A percentile compares a stretch with the other conserved stretches of the same genome.
Conservation (phyloP, 2,113 vertebrate genomes). For the Zootoca vivipara region DNA sequence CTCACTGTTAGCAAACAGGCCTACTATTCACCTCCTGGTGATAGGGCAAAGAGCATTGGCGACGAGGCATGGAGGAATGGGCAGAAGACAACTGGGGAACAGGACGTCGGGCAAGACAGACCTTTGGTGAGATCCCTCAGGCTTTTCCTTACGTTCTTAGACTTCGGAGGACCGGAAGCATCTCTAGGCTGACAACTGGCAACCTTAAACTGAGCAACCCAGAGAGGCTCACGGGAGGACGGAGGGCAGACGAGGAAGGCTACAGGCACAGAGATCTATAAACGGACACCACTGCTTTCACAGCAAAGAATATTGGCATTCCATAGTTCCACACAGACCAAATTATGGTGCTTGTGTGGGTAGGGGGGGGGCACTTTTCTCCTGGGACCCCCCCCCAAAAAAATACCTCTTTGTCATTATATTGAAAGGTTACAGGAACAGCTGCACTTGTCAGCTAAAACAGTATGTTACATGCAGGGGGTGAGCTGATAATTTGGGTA, state of each 20-base stretch:
- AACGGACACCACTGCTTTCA: not conserved
- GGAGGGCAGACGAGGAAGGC: too few species aligned
- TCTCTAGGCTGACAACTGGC: not conserved
- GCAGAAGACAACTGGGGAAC: too few species aligned
- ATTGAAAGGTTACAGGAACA: conserved; percentile 51
- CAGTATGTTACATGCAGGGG: not conserved
- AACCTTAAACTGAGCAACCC: not conserved
- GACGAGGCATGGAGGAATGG: too few species aligned
- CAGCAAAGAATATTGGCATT: conserved; percentile 15
- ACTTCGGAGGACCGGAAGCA: not conserved
- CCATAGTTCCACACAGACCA: conserved; percentile 41
- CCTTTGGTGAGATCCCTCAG: not conserved
- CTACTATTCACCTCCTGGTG: not conserved
- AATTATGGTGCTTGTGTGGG: not conserved
- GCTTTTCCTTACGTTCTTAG: not conserved
- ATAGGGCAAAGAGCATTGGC: too few species aligned
- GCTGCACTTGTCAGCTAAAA: conserved; percentile 30
- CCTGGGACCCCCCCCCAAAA: conserved; percentile 41
- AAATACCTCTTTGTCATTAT: conserved; percentile 11
- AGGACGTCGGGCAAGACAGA: too few species aligned
- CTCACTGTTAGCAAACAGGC: not conserved
- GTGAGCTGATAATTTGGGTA: not conserved
- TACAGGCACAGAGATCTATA: not conserved
- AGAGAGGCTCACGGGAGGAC: too few species aligned
- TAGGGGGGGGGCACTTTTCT: not conserved